Evolutionary conservation across 2,113 vertebrate genomes (phyloP).

Genomic region (Sorex fumeus): DNA sequence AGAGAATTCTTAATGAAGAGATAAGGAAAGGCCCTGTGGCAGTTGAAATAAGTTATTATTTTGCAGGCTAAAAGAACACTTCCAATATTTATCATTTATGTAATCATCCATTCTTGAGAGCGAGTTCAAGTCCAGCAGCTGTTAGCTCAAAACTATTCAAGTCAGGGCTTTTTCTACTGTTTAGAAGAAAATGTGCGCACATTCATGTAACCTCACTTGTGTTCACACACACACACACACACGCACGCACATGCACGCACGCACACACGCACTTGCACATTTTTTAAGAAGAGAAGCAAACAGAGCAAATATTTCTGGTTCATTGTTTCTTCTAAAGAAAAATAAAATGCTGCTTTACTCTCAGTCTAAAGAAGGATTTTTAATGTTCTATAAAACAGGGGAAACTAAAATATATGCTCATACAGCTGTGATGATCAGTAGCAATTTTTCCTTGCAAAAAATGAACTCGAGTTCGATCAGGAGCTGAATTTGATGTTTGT

Average conservation of each 20-base stretch:
- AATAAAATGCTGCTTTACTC: background rate
- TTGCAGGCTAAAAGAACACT: constrained; percentile 17
- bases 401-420: background rate
- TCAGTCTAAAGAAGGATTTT: background rate
- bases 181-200: background rate
- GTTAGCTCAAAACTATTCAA: background rate
- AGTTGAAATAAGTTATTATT: constrained; percentile 63
- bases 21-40: constrained; percentile 9
- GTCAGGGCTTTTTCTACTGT: background rate
- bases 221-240: background rate
- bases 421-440: background rate
- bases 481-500: background rate
- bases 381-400: background rate
- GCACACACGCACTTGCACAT: background rate
- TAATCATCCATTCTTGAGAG: constrained; percentile 1
- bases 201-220: too few species aligned
- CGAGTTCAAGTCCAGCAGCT: constrained; percentile 1
- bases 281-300: background rate
- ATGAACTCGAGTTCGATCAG: background rate
- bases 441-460: constrained; percentile 51
- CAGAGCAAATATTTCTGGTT: background rate
- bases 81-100: constrained; percentile 17
- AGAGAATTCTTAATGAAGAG: constrained; percentile 49
- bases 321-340: constrained; percentile 39
- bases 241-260: too few species aligned